Evolutionary conservation across 2,113 vertebrate species (phyloP), one percentile per base, ranked within the genome.

Genomic region (Engystomops pustulosus): DNA sequence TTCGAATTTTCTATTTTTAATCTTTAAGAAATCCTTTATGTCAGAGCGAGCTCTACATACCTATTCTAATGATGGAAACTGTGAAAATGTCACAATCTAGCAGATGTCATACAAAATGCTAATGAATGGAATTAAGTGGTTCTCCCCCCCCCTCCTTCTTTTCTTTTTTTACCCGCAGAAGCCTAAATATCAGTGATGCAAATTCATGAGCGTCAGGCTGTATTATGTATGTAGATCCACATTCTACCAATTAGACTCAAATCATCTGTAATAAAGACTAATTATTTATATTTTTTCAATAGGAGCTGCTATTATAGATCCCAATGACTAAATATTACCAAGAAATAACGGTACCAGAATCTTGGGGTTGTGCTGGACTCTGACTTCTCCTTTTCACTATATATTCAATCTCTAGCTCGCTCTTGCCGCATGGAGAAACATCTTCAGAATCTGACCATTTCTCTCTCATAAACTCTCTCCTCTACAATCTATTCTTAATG

Each of bases 1-100:
- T 84, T 68, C 23, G n/a, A 49, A 84, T 68, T 36, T 77, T 85
- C 82, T 85, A 85, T 85, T 79, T 85, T 79, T 78, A 79, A 68
- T 69, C 32, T 27, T n/a, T 55, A 70, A 76, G 53, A 76, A 58
- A 79, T 68, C 75, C 83, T 85, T 78, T 79, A 78, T 79, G 83
- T 79, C 75, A 41, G 15, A 41, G 62, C 17, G 3, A 58, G 74
- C 49, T 79, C n/a, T 25, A 45, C 74, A 85, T 85, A 79, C 83
- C 83, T 85, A 85, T 79, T 85, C 62, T 79, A 79, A 85, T 85
- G 45, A 85, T 55, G 74, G 62, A 85, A 85, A 79, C 83, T 85
- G 83, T 55, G 65, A 79, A 85, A 78, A 79, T 79, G 47, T 70
- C 45, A 70, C 82, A 84, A 68, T 84, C 82, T 77, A 84, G 53